phyloP scores from a whole-genome alignment of 2,797 vertebrate species.

The Cyclopterus lumpus region DNA sequence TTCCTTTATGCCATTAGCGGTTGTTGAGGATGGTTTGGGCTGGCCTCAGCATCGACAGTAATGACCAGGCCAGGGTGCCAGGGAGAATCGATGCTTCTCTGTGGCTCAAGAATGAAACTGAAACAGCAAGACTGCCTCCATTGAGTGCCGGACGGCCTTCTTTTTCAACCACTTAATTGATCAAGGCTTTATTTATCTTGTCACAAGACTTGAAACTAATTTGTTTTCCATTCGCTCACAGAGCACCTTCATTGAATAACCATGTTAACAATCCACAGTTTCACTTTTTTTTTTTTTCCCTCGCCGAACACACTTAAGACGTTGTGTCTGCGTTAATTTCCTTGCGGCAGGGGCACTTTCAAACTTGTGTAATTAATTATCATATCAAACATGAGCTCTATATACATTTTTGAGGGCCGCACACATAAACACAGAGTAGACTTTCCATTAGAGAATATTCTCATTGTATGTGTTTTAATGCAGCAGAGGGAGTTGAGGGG shows the following conservation, averaged over 20 bases:
- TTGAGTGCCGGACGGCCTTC: constrained; percentile 49
- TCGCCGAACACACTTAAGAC: constrained; percentile 44
- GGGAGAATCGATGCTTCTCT: constrained; percentile 76
- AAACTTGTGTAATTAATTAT: constrained; percentile 71
- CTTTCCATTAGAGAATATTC: constrained; percentile 60
- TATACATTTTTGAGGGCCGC: constrained; percentile 50
- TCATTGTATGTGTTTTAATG: constrained; percentile 65
- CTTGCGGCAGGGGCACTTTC: constrained; percentile 47
- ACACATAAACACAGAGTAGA: constrained; percentile 11
- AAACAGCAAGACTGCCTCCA: constrained; percentile 63
- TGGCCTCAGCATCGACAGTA: constrained; percentile 74
- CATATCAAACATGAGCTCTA: constrained; percentile 72
- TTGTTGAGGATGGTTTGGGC: constrained; percentile 68
- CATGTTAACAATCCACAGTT: constrained; percentile 56
- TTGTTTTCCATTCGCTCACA: constrained; percentile 75
- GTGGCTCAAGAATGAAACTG: constrained; percentile 72
- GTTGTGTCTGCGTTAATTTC: constrained; percentile 49
- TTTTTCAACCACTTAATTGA: constrained; percentile 79
- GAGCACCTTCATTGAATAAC: constrained; percentile 73
- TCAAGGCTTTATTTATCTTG: constrained; percentile 79
- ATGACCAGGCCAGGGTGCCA: constrained; percentile 75
- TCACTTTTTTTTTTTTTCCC: constrained; percentile 30
- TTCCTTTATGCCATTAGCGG: constrained; percentile 80
- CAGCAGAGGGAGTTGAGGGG: constrained; percentile 42
- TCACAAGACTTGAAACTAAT: constrained; percentile 78